A percentile compares a stretch with the other conserved stretches of the same genome.
Conservation (phyloP, 2,113 vertebrate species). For the Albula glossodonta region DNA sequence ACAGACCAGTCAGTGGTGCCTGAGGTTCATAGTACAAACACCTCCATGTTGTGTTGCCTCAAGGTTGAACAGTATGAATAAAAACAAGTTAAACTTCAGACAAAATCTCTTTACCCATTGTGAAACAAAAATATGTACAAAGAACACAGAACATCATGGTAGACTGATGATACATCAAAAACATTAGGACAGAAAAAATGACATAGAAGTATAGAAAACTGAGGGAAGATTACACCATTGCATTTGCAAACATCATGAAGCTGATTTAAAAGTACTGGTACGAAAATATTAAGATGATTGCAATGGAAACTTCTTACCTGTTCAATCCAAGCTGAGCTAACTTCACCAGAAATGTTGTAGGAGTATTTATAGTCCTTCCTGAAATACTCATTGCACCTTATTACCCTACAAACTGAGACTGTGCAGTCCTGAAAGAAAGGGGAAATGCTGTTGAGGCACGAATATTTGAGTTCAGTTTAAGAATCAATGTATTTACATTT, state of each 20-base stretch:
- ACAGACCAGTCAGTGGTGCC: not conserved
- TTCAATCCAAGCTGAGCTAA: slow-evolving; percentile 72
- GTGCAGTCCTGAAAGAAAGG: slow-evolving; percentile 67
- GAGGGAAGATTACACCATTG: not conserved
- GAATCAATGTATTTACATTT: not conserved
- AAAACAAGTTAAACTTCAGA: no score
- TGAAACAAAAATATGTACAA: no score
- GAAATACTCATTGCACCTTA: slow-evolving; percentile 60
- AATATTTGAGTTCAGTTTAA: not conserved
- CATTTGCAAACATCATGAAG: not conserved
- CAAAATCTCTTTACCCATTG: no score
- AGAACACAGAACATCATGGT: not conserved
- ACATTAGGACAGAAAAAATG: no score
- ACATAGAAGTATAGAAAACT: no score
- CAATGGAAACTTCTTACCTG: slow-evolving; percentile 60
- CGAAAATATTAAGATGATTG: not conserved
- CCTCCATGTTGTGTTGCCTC: not conserved
- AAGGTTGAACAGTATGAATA: no score
- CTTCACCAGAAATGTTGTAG: slow-evolving; percentile 67
- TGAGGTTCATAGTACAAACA: not conserved
- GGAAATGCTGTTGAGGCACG: not conserved
- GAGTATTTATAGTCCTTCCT: slow-evolving; percentile 36
- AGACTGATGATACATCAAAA: no score
- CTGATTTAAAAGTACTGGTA: not conserved
- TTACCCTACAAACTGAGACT: slow-evolving; percentile 62